Base-by-base conservation (phyloP, 1,140 invertebrate species). In the Bombus superbus region DNA sequence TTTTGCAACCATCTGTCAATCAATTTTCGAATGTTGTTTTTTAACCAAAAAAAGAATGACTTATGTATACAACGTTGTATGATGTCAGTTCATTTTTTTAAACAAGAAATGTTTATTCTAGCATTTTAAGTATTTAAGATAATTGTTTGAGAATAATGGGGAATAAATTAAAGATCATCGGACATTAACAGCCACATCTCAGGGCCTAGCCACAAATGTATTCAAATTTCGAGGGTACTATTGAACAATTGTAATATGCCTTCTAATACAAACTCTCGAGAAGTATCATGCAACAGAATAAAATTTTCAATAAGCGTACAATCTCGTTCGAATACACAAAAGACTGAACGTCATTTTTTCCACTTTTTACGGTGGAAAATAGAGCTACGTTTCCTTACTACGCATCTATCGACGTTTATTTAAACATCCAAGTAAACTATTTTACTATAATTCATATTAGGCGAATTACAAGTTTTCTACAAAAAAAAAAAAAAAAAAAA, bases 301-400 rank as follows among this genome's bases (percentile, higher is more conserved):
- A 57, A 44, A 62, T 47, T 35, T 32, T 83, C n/a, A 10, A 18
- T 35, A 59, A 79, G 3, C 22, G 25, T 77, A 53, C 2, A 80
- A 44, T 18, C 22, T 62, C 35, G 32, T 69, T 57, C n/a, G 47
- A 57, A 68, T 40, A 47, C 53, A 73, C 11, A 62, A 73, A 85
- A 85, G 83, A 85, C 83, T 85, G 77, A 85, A 80, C 77, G 42
- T 80, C 40, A 57, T 53, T 62, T 62, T 53, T 44, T 62, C 25
- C 68, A 35, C 42, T n/a, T 44, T 22, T 78, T 32, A n/a, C 15
- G 25, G 8, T 72, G 83, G 35, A 73, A 62, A 22, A 38, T 72
- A 53, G 25, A 83, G 47, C 47, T 53, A 57, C 15, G 25, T 53
- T 76, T 8, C 38, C 10, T 42, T 42, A 53, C 57, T n/a, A 38